Evolutionary conservation across 2,797 vertebrate species (phyloP).

Genomic region (Pangasius mekongensis): DNA sequence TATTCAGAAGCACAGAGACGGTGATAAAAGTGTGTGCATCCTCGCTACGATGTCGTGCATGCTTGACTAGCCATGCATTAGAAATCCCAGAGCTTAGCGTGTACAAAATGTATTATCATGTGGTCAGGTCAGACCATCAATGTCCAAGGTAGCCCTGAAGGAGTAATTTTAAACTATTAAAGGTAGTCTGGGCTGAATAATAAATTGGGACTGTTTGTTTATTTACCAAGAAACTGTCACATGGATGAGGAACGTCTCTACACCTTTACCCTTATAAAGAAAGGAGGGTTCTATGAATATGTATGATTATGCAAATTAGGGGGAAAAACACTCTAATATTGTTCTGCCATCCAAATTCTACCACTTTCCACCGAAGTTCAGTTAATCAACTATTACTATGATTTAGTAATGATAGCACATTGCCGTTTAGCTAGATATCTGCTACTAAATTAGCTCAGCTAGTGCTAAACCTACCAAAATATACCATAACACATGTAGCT

Average conservation of each 20-base stretch:
- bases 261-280: constrained; percentile 12
- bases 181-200: constrained; percentile 24
- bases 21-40: constrained; percentile 52
- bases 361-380: not conserved
- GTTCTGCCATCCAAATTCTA: not conserved
- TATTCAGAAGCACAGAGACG: constrained; percentile 54
- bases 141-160: not conserved
- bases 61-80: constrained; percentile 42
- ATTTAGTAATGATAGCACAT: not conserved
- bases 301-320: not conserved
- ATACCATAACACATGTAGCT: not conserved
- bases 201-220: constrained; percentile 10
- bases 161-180: constrained; percentile 18
- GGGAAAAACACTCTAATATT: not conserved
- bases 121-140: constrained; percentile 11
- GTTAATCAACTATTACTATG: not conserved
- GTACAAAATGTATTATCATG: constrained; percentile 36
- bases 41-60: constrained; percentile 43
- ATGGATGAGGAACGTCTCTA: not conserved
- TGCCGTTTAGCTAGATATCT: not conserved
- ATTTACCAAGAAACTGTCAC: constrained; percentile 15
- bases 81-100: constrained; percentile 43
- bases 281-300: constrained; percentile 4
- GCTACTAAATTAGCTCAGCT: not conserved
- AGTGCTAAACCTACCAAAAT: not conserved